A percentile compares a stretch with the other conserved stretches of the same genome.
Evolutionary conservation across 2,113 vertebrate species (phyloP).

Genomic region (Procavia capensis): DNA sequence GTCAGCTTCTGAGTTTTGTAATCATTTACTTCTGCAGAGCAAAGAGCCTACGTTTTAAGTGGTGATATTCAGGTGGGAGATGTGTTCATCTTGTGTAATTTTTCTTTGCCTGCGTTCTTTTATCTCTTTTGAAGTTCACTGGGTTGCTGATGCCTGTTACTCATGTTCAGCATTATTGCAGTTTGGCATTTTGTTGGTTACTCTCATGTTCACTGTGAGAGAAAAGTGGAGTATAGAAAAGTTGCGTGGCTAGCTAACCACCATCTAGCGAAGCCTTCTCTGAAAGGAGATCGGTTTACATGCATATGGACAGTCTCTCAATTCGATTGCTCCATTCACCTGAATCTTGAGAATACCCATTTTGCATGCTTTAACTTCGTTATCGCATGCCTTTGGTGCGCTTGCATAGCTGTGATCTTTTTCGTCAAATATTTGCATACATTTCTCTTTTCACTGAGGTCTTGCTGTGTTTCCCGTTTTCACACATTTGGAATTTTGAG

Average conservation of each 20-base stretch:
- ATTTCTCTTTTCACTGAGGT: not conserved
- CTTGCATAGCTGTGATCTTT: slow-evolving; percentile 24
- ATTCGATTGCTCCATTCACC: not conserved
- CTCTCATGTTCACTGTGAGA: not conserved
- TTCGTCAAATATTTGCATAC: slow-evolving; percentile 15
- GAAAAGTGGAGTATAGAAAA: not conserved
- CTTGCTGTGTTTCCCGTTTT: slow-evolving; percentile 22
- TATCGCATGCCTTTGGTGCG: not conserved
- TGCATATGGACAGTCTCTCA: not conserved
- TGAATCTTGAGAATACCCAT: not conserved
- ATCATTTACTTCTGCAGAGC: not conserved
- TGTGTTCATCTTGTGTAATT: not conserved
- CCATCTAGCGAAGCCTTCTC: not conserved
- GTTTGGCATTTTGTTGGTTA: not conserved
- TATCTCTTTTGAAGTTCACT: not conserved
- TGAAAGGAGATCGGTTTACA: not conserved
- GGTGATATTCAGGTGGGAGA: not conserved
- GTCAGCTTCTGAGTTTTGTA: not conserved
- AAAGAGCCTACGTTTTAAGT: not conserved
- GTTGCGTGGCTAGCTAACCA: not conserved
- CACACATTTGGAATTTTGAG: slow-evolving; percentile 11
- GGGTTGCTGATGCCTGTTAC: not conserved
- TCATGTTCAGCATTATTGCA: not conserved
- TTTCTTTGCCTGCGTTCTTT: not conserved
- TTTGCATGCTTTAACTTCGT: not conserved